Base-by-base conservation (phyloP, 2,888 invertebrate species). In the Cheilosia vulpina region DNA sequence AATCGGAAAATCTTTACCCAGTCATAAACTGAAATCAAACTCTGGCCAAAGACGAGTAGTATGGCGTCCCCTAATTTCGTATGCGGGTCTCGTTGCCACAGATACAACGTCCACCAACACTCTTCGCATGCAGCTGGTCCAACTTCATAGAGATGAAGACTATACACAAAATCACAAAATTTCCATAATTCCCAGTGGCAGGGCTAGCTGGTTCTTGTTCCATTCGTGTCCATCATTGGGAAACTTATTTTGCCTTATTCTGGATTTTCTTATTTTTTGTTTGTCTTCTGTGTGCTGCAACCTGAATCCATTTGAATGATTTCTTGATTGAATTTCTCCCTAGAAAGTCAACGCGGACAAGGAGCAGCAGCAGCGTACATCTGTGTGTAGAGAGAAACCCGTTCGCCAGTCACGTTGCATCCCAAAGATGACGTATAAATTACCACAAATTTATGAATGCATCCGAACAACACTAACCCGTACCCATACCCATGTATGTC, bases 261-360 rank as follows among this genome's bases (percentile, higher is more conserved):
- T 79, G 79, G 69, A 65, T 79, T 79, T 83, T 73, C 27, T 21
- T 60, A 53, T 19, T 5, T 27, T 4, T 24, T 4, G 4, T 4
- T 27, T 27, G 5, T 6, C 27, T 27, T 6, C 27, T 27, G 7
- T 19, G n/a, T 19, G n/a, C 73, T 52, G 79, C 68, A 84, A 84
- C 75, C 84, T 84, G 73, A 79, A 79, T 85, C 71, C 71, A 85
- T 85, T 80, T 80, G 76, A 85, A 80, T 80, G 84, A 80, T 80
- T 84, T 84, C 84, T 80, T 84, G 69, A 84, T 85, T 80, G 80
- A 85, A 85, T 85, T 85, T 80, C 80, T 80, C 84, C 84, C 76
- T 66, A 57, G 84, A 76, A 85, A 80, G 71, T 66, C 80, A 31
- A 57, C 47, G 21, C 19, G 15, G 41, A 45, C 24, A 41, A 41